Percentiles rank a stretch among this genome's conserved stretches.
Conservation (phyloP, 2,113 vertebrate genomes). For the Laticauda laticaudata region DNA sequence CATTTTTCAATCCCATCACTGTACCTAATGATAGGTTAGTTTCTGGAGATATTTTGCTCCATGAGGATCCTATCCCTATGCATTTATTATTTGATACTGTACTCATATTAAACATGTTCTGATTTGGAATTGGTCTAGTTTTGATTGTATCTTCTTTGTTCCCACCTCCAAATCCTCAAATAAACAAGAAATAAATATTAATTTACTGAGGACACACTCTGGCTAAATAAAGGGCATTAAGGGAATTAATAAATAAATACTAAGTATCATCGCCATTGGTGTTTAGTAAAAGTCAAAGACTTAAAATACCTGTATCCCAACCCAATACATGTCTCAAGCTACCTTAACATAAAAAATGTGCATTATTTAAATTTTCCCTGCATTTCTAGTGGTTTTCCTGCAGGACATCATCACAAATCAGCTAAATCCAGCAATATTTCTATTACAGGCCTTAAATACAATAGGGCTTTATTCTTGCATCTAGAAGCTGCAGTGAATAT, state of each 20-base stretch:
- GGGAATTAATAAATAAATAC: not conserved
- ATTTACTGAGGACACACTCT: not conserved
- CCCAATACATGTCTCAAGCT: not conserved
- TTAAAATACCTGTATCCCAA: not conserved
- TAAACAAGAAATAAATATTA: not conserved
- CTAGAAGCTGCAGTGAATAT: not conserved
- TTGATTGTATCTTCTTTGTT: not conserved
- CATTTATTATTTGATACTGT: not conserved
- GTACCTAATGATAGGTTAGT: not conserved
- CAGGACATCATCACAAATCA: not conserved
- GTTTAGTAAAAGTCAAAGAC: not conserved
- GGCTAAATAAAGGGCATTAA: not conserved
- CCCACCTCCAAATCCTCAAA: not conserved
- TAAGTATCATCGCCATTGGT: not conserved
- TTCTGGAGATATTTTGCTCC: not conserved
- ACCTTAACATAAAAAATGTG: not conserved
- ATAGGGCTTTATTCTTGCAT: not conserved
- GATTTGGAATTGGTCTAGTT: not conserved
- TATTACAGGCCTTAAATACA: not conserved
- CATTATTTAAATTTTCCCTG: not conserved
- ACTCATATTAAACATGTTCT: not conserved
- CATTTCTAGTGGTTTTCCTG: not conserved
- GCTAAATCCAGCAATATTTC: not conserved
- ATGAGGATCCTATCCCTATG: not conserved
- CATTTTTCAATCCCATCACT: no score